A percentile compares a stretch with the other conserved stretches of the same genome.
Conservation (phyloP, 2,888 invertebrate genomes). For the Zele albiditarsus region DNA sequence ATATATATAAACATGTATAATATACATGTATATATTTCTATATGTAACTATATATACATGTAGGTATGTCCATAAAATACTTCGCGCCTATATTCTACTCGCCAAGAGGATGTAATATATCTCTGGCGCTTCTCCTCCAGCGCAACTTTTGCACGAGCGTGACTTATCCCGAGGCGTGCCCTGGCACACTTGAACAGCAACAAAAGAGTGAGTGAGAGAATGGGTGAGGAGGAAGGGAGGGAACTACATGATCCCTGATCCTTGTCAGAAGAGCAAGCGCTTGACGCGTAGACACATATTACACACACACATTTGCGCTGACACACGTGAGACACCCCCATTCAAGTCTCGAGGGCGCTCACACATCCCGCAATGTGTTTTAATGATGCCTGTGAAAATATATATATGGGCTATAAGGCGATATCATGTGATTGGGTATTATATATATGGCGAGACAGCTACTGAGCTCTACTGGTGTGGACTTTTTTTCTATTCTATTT, state of each 20-base stretch:
- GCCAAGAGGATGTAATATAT: conserved; percentile 32
- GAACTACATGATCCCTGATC: conserved; percentile 36
- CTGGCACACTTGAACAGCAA: conserved; percentile 27
- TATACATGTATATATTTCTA: neutral
- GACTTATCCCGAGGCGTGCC: conserved; percentile 42
- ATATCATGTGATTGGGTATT: neutral
- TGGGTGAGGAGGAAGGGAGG: neutral
- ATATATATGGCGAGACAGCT: neutral
- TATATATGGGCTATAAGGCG: neutral
- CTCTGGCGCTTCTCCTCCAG: conserved; percentile 33
- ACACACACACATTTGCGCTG: neutral
- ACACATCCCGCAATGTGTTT: neutral
- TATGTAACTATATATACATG: neutral
- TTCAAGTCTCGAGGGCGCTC: conserved; percentile 10
- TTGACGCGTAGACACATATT: conserved; percentile 30
- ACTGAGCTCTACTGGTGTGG: neutral
- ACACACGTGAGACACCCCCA: neutral
- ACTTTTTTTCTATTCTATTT: conserved; percentile 51
- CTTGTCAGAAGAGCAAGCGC: conserved; percentile 27
- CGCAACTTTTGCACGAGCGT: conserved; percentile 33
- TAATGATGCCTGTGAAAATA: conserved; percentile 16
- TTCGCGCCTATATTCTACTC: conserved; percentile 14
- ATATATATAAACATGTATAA: neutral
- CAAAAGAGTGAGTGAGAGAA: conserved; percentile 7
- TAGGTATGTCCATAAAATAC: conserved; percentile 11